Base-by-base conservation (phyloP, 2,888 invertebrate genomes). In the Epirrhoe alternata region DNA sequence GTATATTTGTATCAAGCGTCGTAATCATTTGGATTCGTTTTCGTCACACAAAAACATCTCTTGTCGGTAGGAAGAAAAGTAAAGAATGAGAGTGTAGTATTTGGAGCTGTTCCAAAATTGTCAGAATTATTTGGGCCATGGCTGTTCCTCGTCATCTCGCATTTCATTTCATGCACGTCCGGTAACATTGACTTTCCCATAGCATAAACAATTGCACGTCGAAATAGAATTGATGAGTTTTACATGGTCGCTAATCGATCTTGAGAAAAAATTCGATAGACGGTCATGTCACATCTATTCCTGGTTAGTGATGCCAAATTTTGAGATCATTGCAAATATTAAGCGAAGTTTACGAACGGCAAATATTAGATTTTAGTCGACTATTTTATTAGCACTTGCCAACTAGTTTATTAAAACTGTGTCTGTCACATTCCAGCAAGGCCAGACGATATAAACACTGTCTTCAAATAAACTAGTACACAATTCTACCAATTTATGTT, bases 171-270 rank as follows among this genome's bases (percentile, higher is more conserved):
- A 82, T 81, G 81, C 83, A 84, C 88, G 85, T 92, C 92, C 91
- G 90, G 87, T 91, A 92, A 87, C 92, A 90, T 90, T 90, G 89
- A 91, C 90, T 90, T 90, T 91, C 88, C 86, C 83, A 86, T 85
- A 83, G 79, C 76, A 74, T 89, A 90, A 90, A 91, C 89, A 88
- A 84, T 83, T 79, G 77, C 68, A 74, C 73, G 77, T 84, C 67
- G 74, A 83, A 87, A 89, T 87, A 89, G 83, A 82, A 81, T 86
- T 85, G 77, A 84, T 76, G 78, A 75, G 77, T 74, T 78, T 76
- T 73, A 70, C 74, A 74, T 73, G 74, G 72, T 65, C 72, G 62
- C 78, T 82, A 78, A 80, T 79, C 68, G 70, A 69, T 71, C 68
- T 57, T 57, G 57, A 45, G 24, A 49, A 61, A 60, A 67, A 49